phyloP scores from a whole-genome alignment of 2,113 vertebrate species.

The Phyllopteryx taeniolatus region DNA sequence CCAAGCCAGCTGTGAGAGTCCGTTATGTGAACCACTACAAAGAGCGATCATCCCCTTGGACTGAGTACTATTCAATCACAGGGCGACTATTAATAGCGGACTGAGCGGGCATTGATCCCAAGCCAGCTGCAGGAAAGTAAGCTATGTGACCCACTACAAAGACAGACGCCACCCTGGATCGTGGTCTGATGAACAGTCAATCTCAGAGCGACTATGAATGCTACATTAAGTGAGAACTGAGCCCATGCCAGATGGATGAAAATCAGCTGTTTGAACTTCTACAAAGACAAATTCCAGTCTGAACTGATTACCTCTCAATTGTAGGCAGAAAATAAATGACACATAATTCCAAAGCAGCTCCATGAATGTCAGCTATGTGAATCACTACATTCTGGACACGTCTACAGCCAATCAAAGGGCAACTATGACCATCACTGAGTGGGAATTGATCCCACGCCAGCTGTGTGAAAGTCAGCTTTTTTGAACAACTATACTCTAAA shows the following conservation, averaged over 20 bases:
- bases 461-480: not conserved
- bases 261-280: too few species aligned
- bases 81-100: too few species aligned
- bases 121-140: not conserved
- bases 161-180: too few species aligned
- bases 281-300: too few species aligned
- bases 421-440: not conserved
- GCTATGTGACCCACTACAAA: not conserved
- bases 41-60: not conserved
- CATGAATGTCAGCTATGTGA: not conserved
- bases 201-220: too few species aligned
- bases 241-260: too few species aligned
- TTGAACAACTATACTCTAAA: too few species aligned
- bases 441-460: not conserved
- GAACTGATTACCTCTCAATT: too few species aligned
- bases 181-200: too few species aligned
- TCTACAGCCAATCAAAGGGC: not conserved
- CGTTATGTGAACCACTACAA: not conserved
- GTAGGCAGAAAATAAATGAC: too few species aligned
- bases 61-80: not conserved
- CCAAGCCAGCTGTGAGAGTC: not conserved
- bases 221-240: too few species aligned
- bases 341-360: too few species aligned
- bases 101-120: not conserved
- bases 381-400: not conserved